Evolutionary conservation across 2,797 vertebrate genomes (phyloP), one percentile per base, ranked within the genome.

Genomic region (Dendrocincla fuliginosa): DNA sequence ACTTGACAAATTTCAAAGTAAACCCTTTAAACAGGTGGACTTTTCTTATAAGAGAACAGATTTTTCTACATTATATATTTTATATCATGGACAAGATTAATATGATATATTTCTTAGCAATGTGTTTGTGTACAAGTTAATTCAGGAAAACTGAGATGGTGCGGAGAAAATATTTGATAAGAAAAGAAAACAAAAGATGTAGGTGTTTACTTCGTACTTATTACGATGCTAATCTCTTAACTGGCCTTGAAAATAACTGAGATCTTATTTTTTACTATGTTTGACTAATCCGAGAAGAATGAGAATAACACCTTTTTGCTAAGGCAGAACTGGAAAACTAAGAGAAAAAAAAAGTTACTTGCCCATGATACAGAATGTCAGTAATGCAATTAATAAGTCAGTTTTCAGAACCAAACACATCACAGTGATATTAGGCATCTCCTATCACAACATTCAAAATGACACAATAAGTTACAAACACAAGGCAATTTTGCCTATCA

Each of bases 391-490:
- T 93, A 93, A 76, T 56, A 87, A 90, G 33, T 78, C 42, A 17
- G 14, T 83, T 93, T 94, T 93, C 39, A 79, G 63, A 93, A 90
- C 30, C 53, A 84, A 63, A 46, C 23, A 59, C 4, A 4, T 81
- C 71, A 70, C 53, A 46, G 35, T 22, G 44, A 37, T 92, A 93
- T 50, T 71, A 74, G 44, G 56, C 49, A 53, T 57, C 27, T 87
- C 39, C 47, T 71, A 91, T 78, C 87, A 89, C 71, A 95, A 88
- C 81, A 78, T 55, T 91, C 56, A 86, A 86, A 90, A 84, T 81
- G 85, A 84, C 77, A 90, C 20, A 77, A 33, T 80, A 74, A 90
- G 92, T 87, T 93, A 94, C 61, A 96, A 94, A 93, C 57, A 79
- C 63, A 73, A 74, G 60, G 27, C 67, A 87, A 86, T 81, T 89